phyloP scores from a whole-genome alignment of 2,888 invertebrate species.

The Orthosia incerta region DNA sequence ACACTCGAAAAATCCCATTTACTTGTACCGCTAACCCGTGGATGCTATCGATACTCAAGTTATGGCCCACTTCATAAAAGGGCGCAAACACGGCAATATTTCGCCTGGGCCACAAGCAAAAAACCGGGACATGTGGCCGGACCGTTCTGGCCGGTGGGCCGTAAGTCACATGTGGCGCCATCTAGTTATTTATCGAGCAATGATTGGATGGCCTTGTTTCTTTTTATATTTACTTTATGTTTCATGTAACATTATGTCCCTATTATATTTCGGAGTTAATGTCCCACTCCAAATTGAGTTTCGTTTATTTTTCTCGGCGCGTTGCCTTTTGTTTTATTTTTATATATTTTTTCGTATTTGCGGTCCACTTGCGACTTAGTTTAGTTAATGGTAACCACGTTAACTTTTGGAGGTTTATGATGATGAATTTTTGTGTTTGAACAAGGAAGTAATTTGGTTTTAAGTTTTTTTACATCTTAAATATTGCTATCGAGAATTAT shows the following conservation, averaged over 20 bases:
- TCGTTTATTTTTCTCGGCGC: conserved; percentile 61
- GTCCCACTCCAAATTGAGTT: conserved; percentile 62
- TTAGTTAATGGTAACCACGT: conserved; percentile 29
- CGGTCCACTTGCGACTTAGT: conserved; percentile 36
- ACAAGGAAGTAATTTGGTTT: not conserved
- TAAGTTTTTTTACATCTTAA: not conserved
- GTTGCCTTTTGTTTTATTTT: conserved; percentile 47
- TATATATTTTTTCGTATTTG: conserved; percentile 44
- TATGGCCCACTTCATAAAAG: conserved; percentile 53
- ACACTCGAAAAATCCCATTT: conserved; percentile 33
- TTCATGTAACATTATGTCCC: conserved; percentile 58
- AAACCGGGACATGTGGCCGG: conserved; percentile 35
- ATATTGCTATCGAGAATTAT: not conserved
- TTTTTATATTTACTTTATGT: conserved; percentile 68
- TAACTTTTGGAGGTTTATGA: conserved; percentile 26
- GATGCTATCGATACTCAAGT: conserved; percentile 55
- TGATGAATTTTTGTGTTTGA: conserved; percentile 17
- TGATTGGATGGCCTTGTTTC: conserved; percentile 71
- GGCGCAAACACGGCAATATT: conserved; percentile 56
- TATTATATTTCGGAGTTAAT: conserved; percentile 62
- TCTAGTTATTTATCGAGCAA: conserved; percentile 72
- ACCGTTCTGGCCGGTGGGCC: conserved; percentile 38
- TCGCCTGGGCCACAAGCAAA: conserved; percentile 19
- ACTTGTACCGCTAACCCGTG: conserved; percentile 37
- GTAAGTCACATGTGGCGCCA: conserved; percentile 65